Evolutionary conservation across 2,888 invertebrate species (phyloP).

Genomic region (Coleophora deauratella): DNA sequence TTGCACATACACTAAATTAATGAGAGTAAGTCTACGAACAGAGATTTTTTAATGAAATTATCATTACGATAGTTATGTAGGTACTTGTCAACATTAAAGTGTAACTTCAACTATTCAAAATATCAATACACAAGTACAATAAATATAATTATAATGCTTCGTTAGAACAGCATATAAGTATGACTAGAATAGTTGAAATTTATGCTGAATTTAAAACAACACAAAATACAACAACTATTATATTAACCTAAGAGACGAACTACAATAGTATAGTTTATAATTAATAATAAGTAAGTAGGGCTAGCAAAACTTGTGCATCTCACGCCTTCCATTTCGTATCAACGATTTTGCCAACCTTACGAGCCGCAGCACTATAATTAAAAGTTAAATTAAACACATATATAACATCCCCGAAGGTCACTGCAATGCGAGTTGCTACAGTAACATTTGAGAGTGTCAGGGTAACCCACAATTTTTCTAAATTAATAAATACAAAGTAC

Average conservation of each 20-base stretch:
- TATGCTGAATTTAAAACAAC: slow-evolving; percentile 49
- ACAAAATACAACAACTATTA: slow-evolving; percentile 64
- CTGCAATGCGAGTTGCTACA: slow-evolving; percentile 6
- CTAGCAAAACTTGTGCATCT: slow-evolving; percentile 62
- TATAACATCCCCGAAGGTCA: slow-evolving; percentile 18
- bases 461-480: slow-evolving; percentile 62
- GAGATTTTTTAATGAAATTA: slow-evolving; percentile 48
- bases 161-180: slow-evolving; percentile 20
- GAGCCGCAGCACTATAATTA: slow-evolving; percentile 28
- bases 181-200: slow-evolving; percentile 51
- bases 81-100: slow-evolving; percentile 38
- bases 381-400: slow-evolving; percentile 33
- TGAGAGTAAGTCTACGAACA: slow-evolving; percentile 51
- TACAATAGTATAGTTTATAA: slow-evolving; percentile 25
- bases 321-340: slow-evolving; percentile 26
- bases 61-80: slow-evolving; percentile 27
- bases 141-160: slow-evolving; percentile 30
- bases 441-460: slow-evolving; percentile 23
- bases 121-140: slow-evolving; percentile 23
- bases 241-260: slow-evolving; percentile 50
- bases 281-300: slow-evolving; percentile 29
- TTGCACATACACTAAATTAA: slow-evolving; percentile 67
- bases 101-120: slow-evolving; percentile 38
- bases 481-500: slow-evolving; percentile 43
- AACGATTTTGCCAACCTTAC: slow-evolving; percentile 31